Evolutionary conservation across 2,113 vertebrate genomes (phyloP), one percentile per base, ranked within the genome.

Genomic region (Balaeniceps rex): DNA sequence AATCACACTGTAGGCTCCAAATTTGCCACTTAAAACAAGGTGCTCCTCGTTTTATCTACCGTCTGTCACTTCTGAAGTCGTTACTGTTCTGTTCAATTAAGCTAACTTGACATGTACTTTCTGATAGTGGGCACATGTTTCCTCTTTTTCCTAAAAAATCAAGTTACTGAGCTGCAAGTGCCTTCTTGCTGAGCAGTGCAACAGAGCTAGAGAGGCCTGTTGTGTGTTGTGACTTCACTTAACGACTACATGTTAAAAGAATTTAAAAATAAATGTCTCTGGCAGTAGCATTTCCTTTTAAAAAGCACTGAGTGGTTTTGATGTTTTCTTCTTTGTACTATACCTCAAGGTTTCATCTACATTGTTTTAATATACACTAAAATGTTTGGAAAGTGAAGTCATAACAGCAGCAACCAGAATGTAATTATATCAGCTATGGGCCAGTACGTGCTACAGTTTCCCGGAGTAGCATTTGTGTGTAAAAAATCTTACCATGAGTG

Each of bases 81-180:
- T 57, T 88, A 77, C 44, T 77, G 8, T 74, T 96, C 21, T 57
- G 63, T 71, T 63, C 21, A 38, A 2, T n/a, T 91, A 71, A 86
- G 31, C 23, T 94, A 72, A 77, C 54, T 91, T 96, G 80, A 96
- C 88, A 88, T 72, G 69, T 72, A 54, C 14, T 94, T 96, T 95
- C 64, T 81, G 71, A 13, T 70, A 57, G 55, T 83, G 9, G 84
- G 40, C 29, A 14, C 16, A 22, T 29, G 54, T 93, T 91, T 86
- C 47, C 81, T 93, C 80, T 95, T 61, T 66, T 36, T 22, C 17
- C 58, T 83, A 31, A 93, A 90, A 86, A 83, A 54, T 65, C 46
- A 80, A 94, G 34, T 90, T 93, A 19, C 66, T 75, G 42, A 95
- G 34, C 60, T 90, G 82, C 68, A 75, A 74, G 36, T 82, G 13